Base-by-base conservation (phyloP, 2,888 invertebrate species). In the Brenthis hecate region DNA sequence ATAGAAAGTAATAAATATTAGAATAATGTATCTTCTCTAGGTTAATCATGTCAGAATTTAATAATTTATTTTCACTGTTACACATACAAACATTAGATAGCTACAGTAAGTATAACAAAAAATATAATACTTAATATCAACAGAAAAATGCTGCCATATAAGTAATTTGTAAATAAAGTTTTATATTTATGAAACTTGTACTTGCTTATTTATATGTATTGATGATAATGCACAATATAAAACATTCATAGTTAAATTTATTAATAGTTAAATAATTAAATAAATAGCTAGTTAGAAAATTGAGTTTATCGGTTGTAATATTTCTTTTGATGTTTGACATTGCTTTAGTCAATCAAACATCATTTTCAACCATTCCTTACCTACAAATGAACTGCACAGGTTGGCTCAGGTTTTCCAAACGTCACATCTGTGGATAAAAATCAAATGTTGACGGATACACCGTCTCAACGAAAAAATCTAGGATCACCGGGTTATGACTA, bases 361-460 rank as follows among this genome's bases (percentile, higher is more conserved):
- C 62, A 66, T 56, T 73, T 63, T 64, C 68, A 69, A 71, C 74
- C 73, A 70, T 75, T 72, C 86, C 91, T 92, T 92, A 92, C 92
- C 92, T 89, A 88, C 77, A 73, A 72, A 56, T 69, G 75, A 70
- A 84, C 77, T 73, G 85, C 77, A 77, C 85, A 66, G 81, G 85
- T 74, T 78, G 77, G 80, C 86, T 81, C 87, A 81, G 81, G 77
- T 80, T 80, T 78, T 80, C 81, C 79, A 81, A 84, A 80, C 76
- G 76, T 77, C 76, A 84, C 85, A 92, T 89, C 92, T 92, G 92
- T 85, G 92, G 89, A 92, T 88, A 85, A 90, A 92, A 92, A 91
- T 80, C 89, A 91, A 92, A 92, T 79, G 82, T 92, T 92, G 92
- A 92, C 92, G 91, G 92, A 81, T 84, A 77, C 86, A 90, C 92